Percentiles rank a stretch among this genome's conserved stretches.
phyloP scores from a whole-genome alignment of 2,888 invertebrate species.

The Octonoba sinensis region DNA sequence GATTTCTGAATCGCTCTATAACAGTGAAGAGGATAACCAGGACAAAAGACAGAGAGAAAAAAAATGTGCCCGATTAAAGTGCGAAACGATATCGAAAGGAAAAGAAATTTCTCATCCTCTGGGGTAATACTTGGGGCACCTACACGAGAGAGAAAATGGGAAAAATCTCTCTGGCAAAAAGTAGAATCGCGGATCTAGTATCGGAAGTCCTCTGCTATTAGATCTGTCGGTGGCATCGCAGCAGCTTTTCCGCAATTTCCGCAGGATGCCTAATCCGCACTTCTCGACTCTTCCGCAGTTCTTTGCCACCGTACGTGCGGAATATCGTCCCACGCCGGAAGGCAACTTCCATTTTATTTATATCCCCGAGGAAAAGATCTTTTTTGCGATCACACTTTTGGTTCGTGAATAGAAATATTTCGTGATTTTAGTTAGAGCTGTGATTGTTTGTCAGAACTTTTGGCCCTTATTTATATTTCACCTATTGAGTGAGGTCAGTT shows the following conservation, averaged over 20 bases:
- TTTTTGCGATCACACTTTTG: no score
- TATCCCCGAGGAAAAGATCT: no score
- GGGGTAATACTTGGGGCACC: not conserved
- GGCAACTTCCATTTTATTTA: no score
- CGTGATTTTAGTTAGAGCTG: no score
- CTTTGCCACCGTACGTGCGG: constrained; percentile 33
- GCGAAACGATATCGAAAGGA: not conserved
- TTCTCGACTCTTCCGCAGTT: constrained; percentile 37
- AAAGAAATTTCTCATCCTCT: not conserved
- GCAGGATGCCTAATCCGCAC: constrained; percentile 36
- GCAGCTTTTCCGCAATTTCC: constrained; percentile 55
- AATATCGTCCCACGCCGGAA: constrained; percentile 4
- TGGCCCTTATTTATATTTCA: no score
- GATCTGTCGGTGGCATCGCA: constrained; percentile 40
- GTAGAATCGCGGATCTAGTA: constrained; percentile 27
- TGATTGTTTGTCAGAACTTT: no score
- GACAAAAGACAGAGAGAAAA: no score
- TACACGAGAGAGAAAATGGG: not conserved
- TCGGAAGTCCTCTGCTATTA: constrained; percentile 52
- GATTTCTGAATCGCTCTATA: no score
- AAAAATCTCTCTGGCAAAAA: constrained; percentile 15
- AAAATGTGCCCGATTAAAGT: no score
- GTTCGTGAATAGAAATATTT: no score
- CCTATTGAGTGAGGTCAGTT: no score
- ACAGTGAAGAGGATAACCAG: no score